Percentiles rank a stretch among this genome's conserved stretches.
Evolutionary conservation across 2,888 invertebrate species (phyloP).

Genomic region (Anagyrus pseudococci): DNA sequence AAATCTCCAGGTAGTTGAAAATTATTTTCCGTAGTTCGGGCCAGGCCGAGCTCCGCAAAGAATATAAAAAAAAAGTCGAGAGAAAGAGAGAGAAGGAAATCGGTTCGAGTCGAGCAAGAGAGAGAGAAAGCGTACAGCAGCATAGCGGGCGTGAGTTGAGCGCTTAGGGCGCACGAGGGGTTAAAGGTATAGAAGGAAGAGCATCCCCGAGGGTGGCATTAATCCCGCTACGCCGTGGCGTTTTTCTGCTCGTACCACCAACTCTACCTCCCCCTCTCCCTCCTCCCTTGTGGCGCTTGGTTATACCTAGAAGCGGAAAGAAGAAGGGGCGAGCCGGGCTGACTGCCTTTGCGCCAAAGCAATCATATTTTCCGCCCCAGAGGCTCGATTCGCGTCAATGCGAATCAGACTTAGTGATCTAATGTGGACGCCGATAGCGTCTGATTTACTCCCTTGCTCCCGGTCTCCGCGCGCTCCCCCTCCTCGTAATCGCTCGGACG

Average conservation of each 20-base stretch:
- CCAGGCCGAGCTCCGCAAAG: no score
- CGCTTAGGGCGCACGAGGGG: slow-evolving; percentile 11
- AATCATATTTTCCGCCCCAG: slow-evolving; percentile 62
- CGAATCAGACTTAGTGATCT: slow-evolving; percentile 61
- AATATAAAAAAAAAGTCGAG: no score
- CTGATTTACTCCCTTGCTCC: slow-evolving; percentile 54
- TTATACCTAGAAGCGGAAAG: no score
- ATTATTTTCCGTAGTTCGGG: no score
- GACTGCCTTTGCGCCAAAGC: slow-evolving; percentile 51
- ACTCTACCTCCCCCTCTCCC: slow-evolving; percentile 27
- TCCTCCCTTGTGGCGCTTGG: slow-evolving; percentile 43
- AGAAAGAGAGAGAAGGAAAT: not conserved
- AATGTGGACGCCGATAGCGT: slow-evolving; percentile 59
- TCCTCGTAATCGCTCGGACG: not conserved
- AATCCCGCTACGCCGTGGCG: slow-evolving; percentile 49
- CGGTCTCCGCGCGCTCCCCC: slow-evolving; percentile 21
- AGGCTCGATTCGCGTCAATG: slow-evolving; percentile 62
- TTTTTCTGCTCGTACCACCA: slow-evolving; percentile 37
- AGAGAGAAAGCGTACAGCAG: slow-evolving; percentile 2
- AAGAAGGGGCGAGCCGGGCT: no score
- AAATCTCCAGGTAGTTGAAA: slow-evolving; percentile 30
- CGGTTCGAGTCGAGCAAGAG: not conserved
- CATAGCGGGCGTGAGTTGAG: not conserved
- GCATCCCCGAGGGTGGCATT: slow-evolving; percentile 61
- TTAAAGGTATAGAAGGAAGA: slow-evolving; percentile 36